Percentiles rank a stretch among this genome's conserved stretches.
Evolutionary conservation across 2,797 vertebrate species (phyloP).

Genomic region (Alfaro cultratus): DNA sequence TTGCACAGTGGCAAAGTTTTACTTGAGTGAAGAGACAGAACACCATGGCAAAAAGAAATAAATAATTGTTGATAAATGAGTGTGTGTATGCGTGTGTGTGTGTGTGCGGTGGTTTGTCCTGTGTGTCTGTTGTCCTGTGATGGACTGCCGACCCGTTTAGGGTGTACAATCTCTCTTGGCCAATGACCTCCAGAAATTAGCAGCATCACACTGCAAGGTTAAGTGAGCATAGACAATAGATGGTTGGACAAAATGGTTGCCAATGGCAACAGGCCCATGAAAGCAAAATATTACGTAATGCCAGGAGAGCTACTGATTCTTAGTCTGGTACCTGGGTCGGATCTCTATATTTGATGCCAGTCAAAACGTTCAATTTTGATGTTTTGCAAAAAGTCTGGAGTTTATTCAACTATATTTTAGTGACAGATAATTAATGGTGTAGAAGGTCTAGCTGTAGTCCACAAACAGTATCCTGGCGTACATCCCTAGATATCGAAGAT

Average conservation of each 20-base stretch:
- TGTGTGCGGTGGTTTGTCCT: not conserved
- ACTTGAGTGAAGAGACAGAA: not conserved
- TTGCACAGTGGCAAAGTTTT: not conserved
- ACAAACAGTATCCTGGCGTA: not conserved
- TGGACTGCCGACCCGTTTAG: not conserved
- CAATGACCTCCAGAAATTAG: not conserved
- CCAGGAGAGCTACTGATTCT: not conserved
- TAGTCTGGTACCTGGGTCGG: not conserved
- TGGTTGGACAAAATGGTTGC: not conserved
- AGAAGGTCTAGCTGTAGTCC: no score
- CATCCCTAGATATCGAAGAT: not conserved
- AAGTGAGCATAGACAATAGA: not conserved
- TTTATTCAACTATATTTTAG: no score
- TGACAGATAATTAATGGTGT: not conserved
- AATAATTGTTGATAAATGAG: constrained; percentile 1
- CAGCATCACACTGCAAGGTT: not conserved
- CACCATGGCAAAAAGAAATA: not conserved
- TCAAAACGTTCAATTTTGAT: no score
- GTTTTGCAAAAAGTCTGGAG: no score
- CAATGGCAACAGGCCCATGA: not conserved
- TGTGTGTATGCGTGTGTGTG: no score
- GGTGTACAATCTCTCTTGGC: not conserved
- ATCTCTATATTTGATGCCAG: not conserved
- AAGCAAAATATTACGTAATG: not conserved
- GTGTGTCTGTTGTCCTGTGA: not conserved